Evolutionary conservation across 2,797 vertebrate genomes (phyloP).

Genomic region (Crypturellus tataupa): DNA sequence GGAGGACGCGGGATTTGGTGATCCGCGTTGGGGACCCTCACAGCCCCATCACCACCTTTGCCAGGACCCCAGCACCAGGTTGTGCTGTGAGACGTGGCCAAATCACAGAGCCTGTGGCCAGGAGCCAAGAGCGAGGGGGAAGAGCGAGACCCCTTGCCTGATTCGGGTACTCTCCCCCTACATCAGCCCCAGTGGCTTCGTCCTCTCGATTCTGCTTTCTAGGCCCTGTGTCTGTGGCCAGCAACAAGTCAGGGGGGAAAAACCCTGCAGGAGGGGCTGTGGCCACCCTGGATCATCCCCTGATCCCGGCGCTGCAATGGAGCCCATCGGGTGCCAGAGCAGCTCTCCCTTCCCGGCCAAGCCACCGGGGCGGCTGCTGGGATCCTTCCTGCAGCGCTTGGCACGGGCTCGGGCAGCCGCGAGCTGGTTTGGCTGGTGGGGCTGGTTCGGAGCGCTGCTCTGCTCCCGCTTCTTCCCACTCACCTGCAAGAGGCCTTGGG

Average conservation of each 20-base stretch:
- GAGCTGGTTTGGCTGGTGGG: constrained; percentile 44
- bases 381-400: constrained; percentile 48
- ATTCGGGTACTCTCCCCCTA: neutral
- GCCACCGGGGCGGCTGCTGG: constrained; percentile 22
- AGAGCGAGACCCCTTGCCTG: accelerated
- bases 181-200: neutral
- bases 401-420: constrained; percentile 36
- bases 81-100: neutral
- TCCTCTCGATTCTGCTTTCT: neutral
- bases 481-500: neutral
- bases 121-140: neutral
- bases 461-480: neutral
- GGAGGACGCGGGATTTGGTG: neutral
- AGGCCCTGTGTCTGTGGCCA: neutral
- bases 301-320: neutral
- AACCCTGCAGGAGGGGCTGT: neutral
- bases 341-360: neutral
- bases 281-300: neutral
- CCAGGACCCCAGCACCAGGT: accelerated
- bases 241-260: neutral
- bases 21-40: neutral
- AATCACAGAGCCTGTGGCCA: neutral
- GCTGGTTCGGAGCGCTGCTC: neutral
- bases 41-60: neutral
- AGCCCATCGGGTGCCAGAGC: neutral